Evolutionary conservation across 2,797 vertebrate species (phyloP).

Genomic region (Hypotaenidia okinawae): DNA sequence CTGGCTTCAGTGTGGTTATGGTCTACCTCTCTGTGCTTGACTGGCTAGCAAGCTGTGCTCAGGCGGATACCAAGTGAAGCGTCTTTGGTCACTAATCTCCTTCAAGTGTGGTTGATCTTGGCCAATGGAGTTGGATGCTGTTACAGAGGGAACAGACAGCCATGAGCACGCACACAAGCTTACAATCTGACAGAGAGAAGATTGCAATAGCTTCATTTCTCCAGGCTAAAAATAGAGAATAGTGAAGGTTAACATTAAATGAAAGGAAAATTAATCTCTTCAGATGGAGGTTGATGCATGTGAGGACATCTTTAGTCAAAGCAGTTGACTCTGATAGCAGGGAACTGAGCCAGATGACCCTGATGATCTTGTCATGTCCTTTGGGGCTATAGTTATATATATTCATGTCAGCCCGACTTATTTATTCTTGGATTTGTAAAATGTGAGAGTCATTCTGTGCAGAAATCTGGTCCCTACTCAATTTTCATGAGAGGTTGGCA

Average conservation of each 20-base stretch:
- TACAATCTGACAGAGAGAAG: not conserved
- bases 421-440: not conserved
- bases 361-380: not conserved
- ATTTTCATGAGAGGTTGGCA: not conserved
- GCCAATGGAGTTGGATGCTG: accelerated
- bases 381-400: not conserved
- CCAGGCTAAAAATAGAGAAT: not conserved
- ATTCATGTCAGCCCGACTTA: not conserved
- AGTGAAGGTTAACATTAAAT: not conserved
- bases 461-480: constrained; percentile 13
- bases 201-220: not conserved
- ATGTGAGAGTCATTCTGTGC: not conserved
- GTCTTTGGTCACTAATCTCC: not conserved
- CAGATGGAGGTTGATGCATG: not conserved
- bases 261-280: not conserved
- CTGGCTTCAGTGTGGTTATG: not conserved
- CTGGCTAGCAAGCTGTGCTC: not conserved
- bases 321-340: not conserved
- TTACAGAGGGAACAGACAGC: not conserved
- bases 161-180: accelerated
- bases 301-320: not conserved
- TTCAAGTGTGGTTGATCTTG: not conserved
- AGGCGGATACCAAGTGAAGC: not conserved
- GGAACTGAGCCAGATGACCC: not conserved
- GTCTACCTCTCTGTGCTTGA: constrained; percentile 1